Base-by-base conservation (phyloP, 2,888 invertebrate genomes). In the Dicroscelio sp. region DNA sequence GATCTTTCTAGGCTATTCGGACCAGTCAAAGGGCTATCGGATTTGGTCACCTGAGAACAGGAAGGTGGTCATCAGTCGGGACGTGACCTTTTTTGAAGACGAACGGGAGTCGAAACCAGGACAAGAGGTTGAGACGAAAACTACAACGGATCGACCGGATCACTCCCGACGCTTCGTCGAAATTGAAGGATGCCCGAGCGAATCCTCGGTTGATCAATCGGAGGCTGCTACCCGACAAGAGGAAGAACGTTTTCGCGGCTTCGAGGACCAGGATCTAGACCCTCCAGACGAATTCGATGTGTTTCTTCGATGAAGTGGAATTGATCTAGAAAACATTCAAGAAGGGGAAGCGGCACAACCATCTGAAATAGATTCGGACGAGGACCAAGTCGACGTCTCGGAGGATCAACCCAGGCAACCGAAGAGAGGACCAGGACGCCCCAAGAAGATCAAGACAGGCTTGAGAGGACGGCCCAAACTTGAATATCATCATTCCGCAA, bases 21-120 rank as follows among this genome's bases (percentile, higher is more conserved):
- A 43, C 14, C 67, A 82, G 30, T 69, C 55, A 8, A 82, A 82
- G 14, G 80, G 23, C 0, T 82, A 63, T 30, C 55, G 80, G 2
- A 69, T 69, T 5, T 55, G 38, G 52, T 30, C 38, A 27, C 55
- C 35, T 5, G 30, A 55, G 27, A 67, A 38, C 4, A 69, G 52
- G 25, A 69, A 69, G 33, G 80, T 69, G 2, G 38, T 82, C 8
- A 31, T 82, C 10, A 55, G 69, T 20, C 60, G 80, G 0, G 58
- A 82, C 10, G 52, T 52, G 20, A 52, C 52, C 14, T 52, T 52
- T 23, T 23, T 69, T 27, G 67, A 52, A 60, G 25, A 60, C 27
- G n/a, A n/a, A n/a, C n/a, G n/a, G n/a, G n/a, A n/a, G n/a, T 33
- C 31, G 25, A 31, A 23, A 30, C 63, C 38, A 4, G 14, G 60